phyloP scores from a whole-genome alignment of 37 sponge, comb jelly and placozoan species.

The Chondrosia reniformis region DNA sequence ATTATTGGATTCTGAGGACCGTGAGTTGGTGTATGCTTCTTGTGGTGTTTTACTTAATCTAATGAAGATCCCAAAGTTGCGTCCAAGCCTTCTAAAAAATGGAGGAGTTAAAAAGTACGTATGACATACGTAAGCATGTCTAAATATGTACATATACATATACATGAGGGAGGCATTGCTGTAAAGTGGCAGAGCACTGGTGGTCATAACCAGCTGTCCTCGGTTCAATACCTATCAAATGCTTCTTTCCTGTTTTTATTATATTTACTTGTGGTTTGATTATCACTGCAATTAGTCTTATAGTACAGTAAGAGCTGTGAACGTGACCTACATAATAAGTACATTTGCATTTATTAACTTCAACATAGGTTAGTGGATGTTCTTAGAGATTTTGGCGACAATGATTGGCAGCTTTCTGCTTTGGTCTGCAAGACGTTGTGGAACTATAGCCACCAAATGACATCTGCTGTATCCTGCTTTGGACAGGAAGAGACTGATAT shows the following conservation, averaged over 20 bases:
- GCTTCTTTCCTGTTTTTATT: too few species aligned
- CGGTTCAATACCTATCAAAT: too few species aligned
- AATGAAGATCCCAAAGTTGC: conserved; percentile 46
- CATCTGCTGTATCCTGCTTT: conserved; percentile 32
- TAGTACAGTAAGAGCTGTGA: too few species aligned
- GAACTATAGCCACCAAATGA: conserved; percentile 76
- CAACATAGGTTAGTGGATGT: conserved; percentile 72
- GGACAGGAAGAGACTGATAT: conserved; percentile 48
- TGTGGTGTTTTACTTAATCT: conserved; percentile 91
- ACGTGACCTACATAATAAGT: too few species aligned
- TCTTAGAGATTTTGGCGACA: conserved; percentile 68
- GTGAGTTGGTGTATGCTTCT: conserved; percentile 77
- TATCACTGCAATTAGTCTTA: too few species aligned
- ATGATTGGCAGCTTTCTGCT: conserved; percentile 80
- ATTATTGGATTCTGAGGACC: conserved; percentile 71
- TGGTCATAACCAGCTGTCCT: too few species aligned
- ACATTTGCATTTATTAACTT: too few species aligned
- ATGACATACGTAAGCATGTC: neutral
- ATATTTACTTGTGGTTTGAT: too few species aligned
- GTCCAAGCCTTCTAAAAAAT: conserved; percentile 28
- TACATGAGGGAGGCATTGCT: neutral
- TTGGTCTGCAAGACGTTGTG: conserved; percentile 83
- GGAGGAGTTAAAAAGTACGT: conserved; percentile 71
- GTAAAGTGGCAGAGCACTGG: too few species aligned
- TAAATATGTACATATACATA: neutral